Evolutionary conservation across 2,888 invertebrate genomes (phyloP), one percentile per base, ranked within the genome.

Genomic region (Pseudococcus longispinus): DNA sequence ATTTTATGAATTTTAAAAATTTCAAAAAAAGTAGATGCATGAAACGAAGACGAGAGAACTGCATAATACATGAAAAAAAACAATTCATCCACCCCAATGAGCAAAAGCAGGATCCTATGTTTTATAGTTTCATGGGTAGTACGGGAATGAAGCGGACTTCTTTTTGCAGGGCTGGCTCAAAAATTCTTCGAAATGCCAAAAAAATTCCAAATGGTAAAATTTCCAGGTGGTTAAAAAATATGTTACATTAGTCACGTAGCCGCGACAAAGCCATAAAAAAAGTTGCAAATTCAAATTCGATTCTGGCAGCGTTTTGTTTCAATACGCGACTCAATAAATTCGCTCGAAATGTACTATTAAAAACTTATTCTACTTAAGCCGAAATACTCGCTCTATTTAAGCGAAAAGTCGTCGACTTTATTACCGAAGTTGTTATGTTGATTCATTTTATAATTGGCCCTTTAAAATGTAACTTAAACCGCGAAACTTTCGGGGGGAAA

Each of bases 371-470:
- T 80, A 80, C 77, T 80, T 80, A 80, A 42, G 77, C 77, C 77
- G 77, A 80, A 80, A 80, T 42, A 32, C 77, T 80, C 42, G 77
- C 77, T 80, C 77, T 80, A 80, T 80, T 80, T 80, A 80, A 80
- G 77, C 77, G 77, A 42, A 80, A 80, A 80, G 77, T 80, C 77
- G 77, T 80, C 77, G 77, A 80, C 77, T 80, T 80, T 80, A 80
- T 80, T 80, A 80, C 77, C 77, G 20, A 80, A 80, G 77, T 80
- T 80, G 77, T 80, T 80, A 80, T 80, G 77, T 80, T 80, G 77
- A 80, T 80, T 80, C 77, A 80, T 80, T 80, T 80, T 80, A 80
- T 80, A 80, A 80, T 80, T 80, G 77, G 77, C 77, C 77, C 77
- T 80, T 42, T 80, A 80, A 80, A 80, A 80, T 80, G 77, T 80